Conservation (phyloP, 30 jellyfish, hydroid and myxozoan genomes). For the Pseudorhiza aurosa region DNA sequence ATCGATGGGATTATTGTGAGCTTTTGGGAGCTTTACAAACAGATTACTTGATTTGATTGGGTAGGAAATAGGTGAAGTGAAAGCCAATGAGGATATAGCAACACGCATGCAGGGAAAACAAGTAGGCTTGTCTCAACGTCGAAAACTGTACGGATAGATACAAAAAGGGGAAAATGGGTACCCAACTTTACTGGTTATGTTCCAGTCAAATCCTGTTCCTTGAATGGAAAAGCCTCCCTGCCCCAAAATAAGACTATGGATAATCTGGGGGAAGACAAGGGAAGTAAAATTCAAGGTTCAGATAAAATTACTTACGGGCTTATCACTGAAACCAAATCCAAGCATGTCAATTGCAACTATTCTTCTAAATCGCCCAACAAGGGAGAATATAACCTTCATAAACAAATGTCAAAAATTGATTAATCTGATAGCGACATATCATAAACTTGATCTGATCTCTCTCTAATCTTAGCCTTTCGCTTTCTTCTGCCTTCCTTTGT, state of each 20-base stretch:
- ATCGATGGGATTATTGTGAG: not conserved
- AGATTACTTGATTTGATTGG: not conserved
- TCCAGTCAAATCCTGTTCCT: too few species aligned
- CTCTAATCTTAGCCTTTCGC: too few species aligned
- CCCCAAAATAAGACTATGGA: too few species aligned
- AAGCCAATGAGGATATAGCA: not conserved
- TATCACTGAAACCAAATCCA: constrained; percentile 95
- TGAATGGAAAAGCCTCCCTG: too few species aligned
- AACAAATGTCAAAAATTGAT: not conserved
- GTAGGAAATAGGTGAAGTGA: not conserved
- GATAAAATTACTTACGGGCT: constrained; percentile 55
- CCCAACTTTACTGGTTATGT: too few species aligned
- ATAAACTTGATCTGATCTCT: too few species aligned
- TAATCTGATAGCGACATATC: too few species aligned
- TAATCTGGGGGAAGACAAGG: too few species aligned
- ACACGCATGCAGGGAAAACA: not conserved
- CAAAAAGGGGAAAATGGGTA: too few species aligned
- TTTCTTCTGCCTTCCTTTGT: too few species aligned
- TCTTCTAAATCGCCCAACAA: constrained; percentile 54
- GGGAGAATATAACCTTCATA: constrained; percentile 28
- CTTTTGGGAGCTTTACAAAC: not conserved
- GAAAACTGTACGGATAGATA: not conserved
- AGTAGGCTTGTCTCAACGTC: not conserved
- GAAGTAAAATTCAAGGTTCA: too few species aligned
- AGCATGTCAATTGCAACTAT: constrained; percentile 84